Percentiles rank a stretch among this genome's conserved stretches.
These are phyloP conservation scores for Drosophila prostipennis DNA, from an alignment of 2,888 invertebrate genomes.

Conservation along the genomic window DNA sequence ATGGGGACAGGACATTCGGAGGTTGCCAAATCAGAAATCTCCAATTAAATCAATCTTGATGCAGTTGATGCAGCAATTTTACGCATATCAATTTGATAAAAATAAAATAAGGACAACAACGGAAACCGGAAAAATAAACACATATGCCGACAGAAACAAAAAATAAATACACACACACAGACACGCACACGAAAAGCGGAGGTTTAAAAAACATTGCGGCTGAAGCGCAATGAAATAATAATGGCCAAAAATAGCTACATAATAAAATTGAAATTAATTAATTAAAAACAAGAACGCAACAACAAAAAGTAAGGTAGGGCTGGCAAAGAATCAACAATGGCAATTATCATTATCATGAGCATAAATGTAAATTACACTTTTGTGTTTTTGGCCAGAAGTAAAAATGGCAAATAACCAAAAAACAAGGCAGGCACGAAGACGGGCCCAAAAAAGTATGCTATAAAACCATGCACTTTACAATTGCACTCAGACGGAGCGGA, in stretches of 20 bases:
- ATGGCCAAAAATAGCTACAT: conserved; percentile 32
- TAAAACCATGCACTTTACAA: conserved; percentile 62
- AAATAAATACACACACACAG: conserved; percentile 9
- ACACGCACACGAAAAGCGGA: not conserved
- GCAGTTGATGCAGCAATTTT: conserved; percentile 15
- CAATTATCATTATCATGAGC: conserved; percentile 71
- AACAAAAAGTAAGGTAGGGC: conserved; percentile 11
- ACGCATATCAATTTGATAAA: conserved; percentile 35
- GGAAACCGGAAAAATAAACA: conserved; percentile 26
- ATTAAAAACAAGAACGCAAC: conserved; percentile 38
- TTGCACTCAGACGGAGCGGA: conserved; percentile 49
- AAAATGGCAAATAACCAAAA: conserved; percentile 23
- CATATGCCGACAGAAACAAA: conserved; percentile 2
- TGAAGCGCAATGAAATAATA: conserved; percentile 30
- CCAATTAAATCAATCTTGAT: conserved; percentile 40
- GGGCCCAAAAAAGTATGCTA: conserved; percentile 58
- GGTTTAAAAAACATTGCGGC: conserved; percentile 19
- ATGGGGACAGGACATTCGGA: not conserved
- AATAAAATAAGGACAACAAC: conserved; percentile 17
- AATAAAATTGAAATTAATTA: conserved; percentile 43
- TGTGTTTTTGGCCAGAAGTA: conserved; percentile 28
- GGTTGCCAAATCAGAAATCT: conserved; percentile 18
- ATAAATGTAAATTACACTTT: conserved; percentile 66
- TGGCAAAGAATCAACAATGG: conserved; percentile 19
- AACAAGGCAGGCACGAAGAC: conserved; percentile 32